Evolutionary conservation across 2,888 invertebrate genomes (phyloP).

Genomic region (Chydorus sphaericus): DNA sequence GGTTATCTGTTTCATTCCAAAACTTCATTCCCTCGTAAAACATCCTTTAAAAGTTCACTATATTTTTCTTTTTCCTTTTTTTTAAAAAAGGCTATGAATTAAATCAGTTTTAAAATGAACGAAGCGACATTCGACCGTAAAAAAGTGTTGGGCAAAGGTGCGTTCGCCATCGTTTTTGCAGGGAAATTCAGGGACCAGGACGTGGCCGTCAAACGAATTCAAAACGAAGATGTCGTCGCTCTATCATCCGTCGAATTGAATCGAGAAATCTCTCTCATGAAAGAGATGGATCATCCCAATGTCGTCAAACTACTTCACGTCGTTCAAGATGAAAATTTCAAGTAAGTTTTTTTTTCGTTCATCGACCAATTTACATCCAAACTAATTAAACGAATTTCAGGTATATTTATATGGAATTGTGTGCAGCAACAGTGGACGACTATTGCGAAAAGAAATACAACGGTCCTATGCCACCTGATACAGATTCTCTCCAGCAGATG

Average conservation of each 20-base stretch:
- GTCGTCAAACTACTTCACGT: background rate
- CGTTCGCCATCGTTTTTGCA: background rate
- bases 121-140: background rate
- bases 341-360: background rate
- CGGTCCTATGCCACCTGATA: background rate
- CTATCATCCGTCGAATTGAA: no score
- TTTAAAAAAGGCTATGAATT: no score
- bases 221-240: no score
- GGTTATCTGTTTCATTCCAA: no score
- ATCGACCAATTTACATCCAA: no score
- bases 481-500: background rate
- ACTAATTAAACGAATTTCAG: no score
- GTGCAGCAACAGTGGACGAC: background rate
- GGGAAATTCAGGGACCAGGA: background rate
- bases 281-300: background rate
- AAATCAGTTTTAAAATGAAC: no score
- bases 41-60: no score
- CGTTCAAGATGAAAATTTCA: background rate
- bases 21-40: no score
- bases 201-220: background rate
- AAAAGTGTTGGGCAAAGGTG: background rate
- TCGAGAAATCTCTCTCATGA: no score
- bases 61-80: no score
- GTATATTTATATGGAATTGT: background rate
- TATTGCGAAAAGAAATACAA: background rate